Evolutionary conservation across 2,113 vertebrate genomes (phyloP), one percentile per base, ranked within the genome.

Genomic region (Acanthochromis polyacanthus): DNA sequence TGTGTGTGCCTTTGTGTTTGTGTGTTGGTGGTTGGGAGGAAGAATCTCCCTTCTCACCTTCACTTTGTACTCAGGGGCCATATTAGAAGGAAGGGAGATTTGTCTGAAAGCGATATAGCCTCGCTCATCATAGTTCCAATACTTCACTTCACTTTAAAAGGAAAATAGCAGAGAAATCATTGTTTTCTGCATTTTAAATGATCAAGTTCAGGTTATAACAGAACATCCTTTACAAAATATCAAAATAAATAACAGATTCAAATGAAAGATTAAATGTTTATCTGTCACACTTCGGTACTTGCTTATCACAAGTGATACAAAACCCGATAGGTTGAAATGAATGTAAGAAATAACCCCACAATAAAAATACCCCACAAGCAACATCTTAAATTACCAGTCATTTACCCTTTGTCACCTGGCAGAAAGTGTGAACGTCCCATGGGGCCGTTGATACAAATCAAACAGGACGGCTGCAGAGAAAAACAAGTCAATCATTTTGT

Each of bases 401-500:
- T 38, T 56, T 61, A 92, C 89, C 51, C 38, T 7, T 81, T 61
- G 46, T 38, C 15, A 17, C 19, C 48, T 48, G 46, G 46, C 15
- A 15, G 17, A 0, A 7, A 3, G 36, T 25, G 0, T 5, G n/a
- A n/a, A 23, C 63, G 87, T 62, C 90, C 90, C 3, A 83, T 2
- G 12, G 90, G 87, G 3, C 93, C 93, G 0, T 92, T 95, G 28
- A 95, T 78, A 36, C 89, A 84, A 74, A 94, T 80, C 81, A 93
- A 76, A 84, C 93, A 94, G 28, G 86, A 84, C 4, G 91, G 90
- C 94, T 94, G 80, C 1, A 80, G 15, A 67, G 7, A 7, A 79
- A 45, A 81, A 79, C n/a, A 69, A 52, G 19, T 15, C 12, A 5
- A 7, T 36, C 7, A 7, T 10, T 36, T 36, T 10, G 7, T 36